phyloP scores from a whole-genome alignment of 2,797 vertebrate genomes.

The Hydrocynus forskahlii region DNA sequence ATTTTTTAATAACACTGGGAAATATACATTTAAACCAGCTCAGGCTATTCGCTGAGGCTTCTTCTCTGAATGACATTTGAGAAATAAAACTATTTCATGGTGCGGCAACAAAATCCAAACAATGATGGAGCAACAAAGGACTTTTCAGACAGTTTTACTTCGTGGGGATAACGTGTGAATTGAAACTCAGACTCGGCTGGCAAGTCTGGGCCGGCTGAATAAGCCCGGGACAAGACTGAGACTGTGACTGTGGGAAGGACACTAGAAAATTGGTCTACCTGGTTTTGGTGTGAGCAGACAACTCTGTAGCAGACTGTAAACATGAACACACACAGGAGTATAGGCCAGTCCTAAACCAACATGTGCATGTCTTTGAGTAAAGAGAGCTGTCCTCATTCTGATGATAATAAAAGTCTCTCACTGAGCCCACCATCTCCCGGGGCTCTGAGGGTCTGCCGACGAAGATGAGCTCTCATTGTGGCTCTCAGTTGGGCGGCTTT shows the following conservation, averaged over 20 bases:
- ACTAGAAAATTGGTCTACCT: conserved; percentile 38
- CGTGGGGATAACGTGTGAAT: conserved; percentile 39
- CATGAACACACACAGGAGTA: background rate
- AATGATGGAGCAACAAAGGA: conserved; percentile 15
- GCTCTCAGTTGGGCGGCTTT: conserved; percentile 44
- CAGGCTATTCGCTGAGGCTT: background rate
- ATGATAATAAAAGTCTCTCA: conserved; percentile 35
- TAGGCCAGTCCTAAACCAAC: conserved; percentile 18
- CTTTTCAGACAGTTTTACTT: conserved; percentile 40
- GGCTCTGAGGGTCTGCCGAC: conserved; percentile 28
- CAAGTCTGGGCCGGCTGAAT: conserved; percentile 37
- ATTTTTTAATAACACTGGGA: background rate
- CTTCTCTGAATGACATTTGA: conserved; percentile 41
- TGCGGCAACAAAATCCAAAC: conserved; percentile 31
- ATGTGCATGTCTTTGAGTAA: conserved; percentile 29
- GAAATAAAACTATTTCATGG: conserved; percentile 53
- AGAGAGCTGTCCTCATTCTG: conserved; percentile 33
- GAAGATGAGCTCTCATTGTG: conserved; percentile 53
- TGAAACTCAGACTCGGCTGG: conserved; percentile 43
- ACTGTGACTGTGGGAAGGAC: conserved; percentile 35
- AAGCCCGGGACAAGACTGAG: conserved; percentile 6
- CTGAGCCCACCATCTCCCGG: conserved; percentile 42
- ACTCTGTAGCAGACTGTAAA: background rate
- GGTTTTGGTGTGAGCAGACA: conserved; percentile 16
- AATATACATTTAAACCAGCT: background rate